Conservation (phyloP, 2,888 invertebrate genomes). For the Helobdella robusta region DNA sequence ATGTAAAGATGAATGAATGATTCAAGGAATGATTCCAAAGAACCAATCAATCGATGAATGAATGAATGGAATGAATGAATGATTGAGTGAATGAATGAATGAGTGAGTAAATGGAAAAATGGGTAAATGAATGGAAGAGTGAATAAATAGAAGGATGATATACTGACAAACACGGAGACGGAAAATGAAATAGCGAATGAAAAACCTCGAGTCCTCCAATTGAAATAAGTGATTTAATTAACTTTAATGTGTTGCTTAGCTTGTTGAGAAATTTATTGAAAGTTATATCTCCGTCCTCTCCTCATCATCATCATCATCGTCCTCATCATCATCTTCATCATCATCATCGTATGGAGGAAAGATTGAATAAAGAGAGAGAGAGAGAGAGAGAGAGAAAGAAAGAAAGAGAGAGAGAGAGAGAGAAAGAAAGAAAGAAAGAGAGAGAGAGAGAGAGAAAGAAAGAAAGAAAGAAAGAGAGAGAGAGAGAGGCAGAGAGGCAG, state of each 20-base stretch:
- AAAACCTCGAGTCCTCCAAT: too few species aligned
- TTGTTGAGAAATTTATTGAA: neutral
- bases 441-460: neutral
- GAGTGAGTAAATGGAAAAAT: neutral
- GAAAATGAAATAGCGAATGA: too few species aligned
- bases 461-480: neutral
- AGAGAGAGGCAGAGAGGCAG: neutral
- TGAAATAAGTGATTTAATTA: neutral
- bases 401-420: constrained; percentile 6
- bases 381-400: constrained; percentile 4
- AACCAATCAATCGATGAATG: neutral
- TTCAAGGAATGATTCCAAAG: neutral
- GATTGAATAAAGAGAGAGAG: constrained; percentile 6
- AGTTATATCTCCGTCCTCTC: neutral
- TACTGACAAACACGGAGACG: too few species aligned
- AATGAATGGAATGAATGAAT: neutral
- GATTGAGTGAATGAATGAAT: constrained; percentile 1
- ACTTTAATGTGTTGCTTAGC: neutral
- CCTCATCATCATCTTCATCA: too few species aligned
- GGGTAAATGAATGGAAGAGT: neutral
- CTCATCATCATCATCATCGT: too few species aligned
- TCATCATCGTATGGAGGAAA: neutral
- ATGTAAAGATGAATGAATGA: neutral
- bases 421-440: constrained; percentile 10
- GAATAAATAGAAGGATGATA: too few species aligned